Evolutionary conservation across 1,140 invertebrate genomes (phyloP), one percentile per base, ranked within the genome.

Genomic region (Zophobas atratus): DNA sequence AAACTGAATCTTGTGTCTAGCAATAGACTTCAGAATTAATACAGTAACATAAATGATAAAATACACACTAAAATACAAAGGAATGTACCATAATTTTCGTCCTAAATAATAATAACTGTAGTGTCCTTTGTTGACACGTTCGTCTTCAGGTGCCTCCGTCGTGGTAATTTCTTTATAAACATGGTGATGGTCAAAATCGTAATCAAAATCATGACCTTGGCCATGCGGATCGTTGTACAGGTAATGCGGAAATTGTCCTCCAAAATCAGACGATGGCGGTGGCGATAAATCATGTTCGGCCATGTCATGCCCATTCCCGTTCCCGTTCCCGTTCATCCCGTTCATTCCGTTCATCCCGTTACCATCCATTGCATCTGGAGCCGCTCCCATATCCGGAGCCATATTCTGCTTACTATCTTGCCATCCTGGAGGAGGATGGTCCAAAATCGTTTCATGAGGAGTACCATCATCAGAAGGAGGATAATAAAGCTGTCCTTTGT

Each of bases 71-170:
- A 95, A 95, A 84, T 95, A 95, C 6, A 96, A 83, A 0, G 94
- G 94, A 53, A 95, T 88, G 81, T 95, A 96, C 91, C 94, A 96
- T 1, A 95, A 87, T 82, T 95, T 95, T 76, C 93, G 91, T 0
- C 94, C 94, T 79, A 95, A 89, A 82, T 93, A 95, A 83, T 95
- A 95, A 85, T 95, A 95, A 83, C 93, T 94, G 88, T 94, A 95
- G 1, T 90, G 88, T 77, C 90, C 87, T 77, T 93, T 94, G 72
- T 91, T 93, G 51, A 93, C 89, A 81, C 93, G 89, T 60, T 92
- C 90, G 1, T 87, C 84, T 74, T 87, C 86, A n/a, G 83, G 83
- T 34, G 84, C 78, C 43, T 86, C 82, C 35, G 89, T 88, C 4
- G 89, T 88, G 81, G 3, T 85, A 74, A 89, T 83, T 80, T 86